phyloP scores from a whole-genome alignment of 2,797 vertebrate species.

The Lepus townsendii region DNA sequence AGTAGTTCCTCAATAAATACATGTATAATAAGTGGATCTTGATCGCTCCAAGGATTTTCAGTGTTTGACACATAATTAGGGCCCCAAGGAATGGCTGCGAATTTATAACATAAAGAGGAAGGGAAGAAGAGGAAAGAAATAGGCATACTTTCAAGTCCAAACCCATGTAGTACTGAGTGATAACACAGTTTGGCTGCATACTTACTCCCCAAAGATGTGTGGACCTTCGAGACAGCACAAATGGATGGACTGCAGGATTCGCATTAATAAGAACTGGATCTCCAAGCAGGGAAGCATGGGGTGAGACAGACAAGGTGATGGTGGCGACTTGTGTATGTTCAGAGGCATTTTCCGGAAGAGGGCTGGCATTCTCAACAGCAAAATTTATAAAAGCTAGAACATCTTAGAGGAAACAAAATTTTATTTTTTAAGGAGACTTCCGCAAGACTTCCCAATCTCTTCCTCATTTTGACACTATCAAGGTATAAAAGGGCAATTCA shows the following conservation, averaged over 20 bases:
- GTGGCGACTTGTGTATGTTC: slow-evolving; percentile 61
- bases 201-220: slow-evolving; percentile 79
- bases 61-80: neutral
- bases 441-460: neutral
- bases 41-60: neutral
- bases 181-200: neutral
- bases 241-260: slow-evolving; percentile 75
- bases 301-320: slow-evolving; percentile 46
- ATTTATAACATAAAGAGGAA: neutral
- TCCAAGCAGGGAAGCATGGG: slow-evolving; percentile 65
- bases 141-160: neutral
- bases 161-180: neutral
- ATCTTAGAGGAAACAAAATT: slow-evolving; percentile 69
- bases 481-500: neutral
- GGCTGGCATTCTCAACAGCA: slow-evolving; percentile 52
- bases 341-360: slow-evolving; percentile 77
- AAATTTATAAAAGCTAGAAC: slow-evolving; percentile 68
- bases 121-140: neutral
- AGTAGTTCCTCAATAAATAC: neutral
- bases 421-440: neutral
- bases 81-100: neutral
- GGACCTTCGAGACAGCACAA: slow-evolving; percentile 67
- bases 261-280: slow-evolving; percentile 76
- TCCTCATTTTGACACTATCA: neutral
- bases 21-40: neutral